Percentiles rank a stretch among this genome's conserved stretches.
Conservation (phyloP, 2,888 invertebrate genomes). For the Cephus pygmeus region DNA sequence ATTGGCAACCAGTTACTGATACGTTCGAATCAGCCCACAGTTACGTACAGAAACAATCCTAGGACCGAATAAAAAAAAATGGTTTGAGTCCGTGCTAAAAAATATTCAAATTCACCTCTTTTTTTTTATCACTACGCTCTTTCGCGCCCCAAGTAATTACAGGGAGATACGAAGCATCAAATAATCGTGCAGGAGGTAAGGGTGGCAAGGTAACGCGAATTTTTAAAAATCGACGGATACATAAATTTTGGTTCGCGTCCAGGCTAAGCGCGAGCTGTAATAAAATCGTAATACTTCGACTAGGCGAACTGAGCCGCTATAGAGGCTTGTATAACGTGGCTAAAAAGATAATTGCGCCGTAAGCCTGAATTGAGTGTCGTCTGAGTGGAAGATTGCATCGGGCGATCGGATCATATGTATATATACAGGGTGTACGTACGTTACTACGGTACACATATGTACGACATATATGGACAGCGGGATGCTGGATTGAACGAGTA, state of each 20-base stretch:
- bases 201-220: neutral
- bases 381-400: conserved; percentile 61
- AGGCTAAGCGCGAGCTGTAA: neutral
- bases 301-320: neutral
- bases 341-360: conserved; percentile 54
- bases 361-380: conserved; percentile 53
- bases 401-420: neutral
- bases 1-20: neutral
- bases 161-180: too few species aligned
- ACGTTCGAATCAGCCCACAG: neutral
- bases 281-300: neutral
- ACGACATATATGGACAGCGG: neutral
- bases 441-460: neutral
- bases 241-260: neutral
- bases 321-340: conserved; percentile 8
- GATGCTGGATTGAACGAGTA: neutral
- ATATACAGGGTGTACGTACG: neutral
- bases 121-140: too few species aligned
- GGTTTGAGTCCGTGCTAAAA: neutral
- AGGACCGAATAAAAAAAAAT: neutral
- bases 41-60: neutral
- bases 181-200: too few species aligned
- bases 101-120: neutral
- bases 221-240: neutral
- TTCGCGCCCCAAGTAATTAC: too few species aligned